Evolutionary conservation across 2,888 invertebrate species (phyloP).

Genomic region (Leucophenga montana): DNA sequence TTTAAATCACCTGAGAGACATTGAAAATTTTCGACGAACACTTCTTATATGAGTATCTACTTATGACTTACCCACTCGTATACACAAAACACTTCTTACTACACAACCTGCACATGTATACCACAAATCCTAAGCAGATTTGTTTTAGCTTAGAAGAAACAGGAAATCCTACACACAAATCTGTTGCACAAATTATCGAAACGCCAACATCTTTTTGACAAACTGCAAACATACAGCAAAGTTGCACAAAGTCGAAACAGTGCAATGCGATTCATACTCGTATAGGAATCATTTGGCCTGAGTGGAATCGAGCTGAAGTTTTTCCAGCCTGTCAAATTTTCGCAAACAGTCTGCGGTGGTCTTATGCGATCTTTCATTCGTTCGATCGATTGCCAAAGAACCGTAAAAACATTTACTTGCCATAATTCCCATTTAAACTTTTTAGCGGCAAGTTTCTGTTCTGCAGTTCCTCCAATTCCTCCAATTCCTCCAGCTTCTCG

Average conservation of each 20-base stretch:
- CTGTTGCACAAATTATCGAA: slow-evolving; percentile 58
- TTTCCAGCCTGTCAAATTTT: slow-evolving; percentile 20
- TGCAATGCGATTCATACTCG: not conserved
- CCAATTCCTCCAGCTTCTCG: not conserved
- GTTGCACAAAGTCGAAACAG: not conserved
- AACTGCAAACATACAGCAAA: slow-evolving; percentile 39
- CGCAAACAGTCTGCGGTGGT: slow-evolving; percentile 16
- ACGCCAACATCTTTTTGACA: slow-evolving; percentile 57
- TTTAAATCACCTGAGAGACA: too few relatives aligned
- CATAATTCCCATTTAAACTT: slow-evolving; percentile 24
- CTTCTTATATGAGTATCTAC: too few relatives aligned
- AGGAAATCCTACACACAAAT: slow-evolving; percentile 33
- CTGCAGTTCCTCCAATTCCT: not conserved
- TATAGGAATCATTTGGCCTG: too few relatives aligned
- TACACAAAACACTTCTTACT: too few relatives aligned
- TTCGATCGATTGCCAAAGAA: slow-evolving; percentile 11
- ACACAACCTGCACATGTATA: not conserved
- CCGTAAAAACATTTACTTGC: slow-evolving; percentile 22
- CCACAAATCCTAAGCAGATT: slow-evolving; percentile 28
- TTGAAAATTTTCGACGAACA: too few relatives aligned
- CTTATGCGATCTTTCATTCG: not conserved
- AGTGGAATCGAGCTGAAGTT: too few relatives aligned
- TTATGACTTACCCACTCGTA: too few relatives aligned
- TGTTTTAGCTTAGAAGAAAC: slow-evolving; percentile 18
- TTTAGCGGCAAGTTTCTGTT: slow-evolving; percentile 3